A percentile compares a stretch with the other conserved stretches of the same genome.
phyloP scores from a whole-genome alignment of 2,113 vertebrate species.

The Scatophagus argus region DNA sequence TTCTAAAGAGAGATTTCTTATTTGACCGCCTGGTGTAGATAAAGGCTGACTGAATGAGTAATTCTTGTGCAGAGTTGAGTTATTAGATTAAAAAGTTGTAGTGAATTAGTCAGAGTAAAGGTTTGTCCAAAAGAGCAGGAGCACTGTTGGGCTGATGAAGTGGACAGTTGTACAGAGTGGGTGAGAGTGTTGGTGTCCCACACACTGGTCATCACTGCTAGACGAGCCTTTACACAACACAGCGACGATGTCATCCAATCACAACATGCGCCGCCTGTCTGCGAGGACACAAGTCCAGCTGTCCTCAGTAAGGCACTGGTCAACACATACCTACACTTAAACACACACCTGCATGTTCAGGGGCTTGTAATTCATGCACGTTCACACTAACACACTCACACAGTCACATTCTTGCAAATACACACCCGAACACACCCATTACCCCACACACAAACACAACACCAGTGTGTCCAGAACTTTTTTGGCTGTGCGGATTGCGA shows the following conservation, averaged over 20 bases:
- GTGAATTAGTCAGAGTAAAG: slow-evolving; percentile 4
- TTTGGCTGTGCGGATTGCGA: slow-evolving; percentile 58
- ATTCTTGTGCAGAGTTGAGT: background rate
- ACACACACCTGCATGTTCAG: slow-evolving; percentile 21
- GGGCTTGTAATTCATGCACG: slow-evolving; percentile 19
- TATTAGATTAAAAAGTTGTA: background rate
- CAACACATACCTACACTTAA: slow-evolving; percentile 12
- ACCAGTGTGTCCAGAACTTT: slow-evolving; percentile 58
- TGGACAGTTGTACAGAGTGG: slow-evolving; percentile 40
- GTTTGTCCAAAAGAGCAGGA: background rate
- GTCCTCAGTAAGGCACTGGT: slow-evolving; percentile 44
- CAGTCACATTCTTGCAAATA: slow-evolving; percentile 48
- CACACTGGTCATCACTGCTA: slow-evolving; percentile 38
- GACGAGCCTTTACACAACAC: slow-evolving; percentile 49
- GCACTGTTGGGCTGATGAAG: slow-evolving; percentile 18
- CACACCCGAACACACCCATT: slow-evolving; percentile 62
- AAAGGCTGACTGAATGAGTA: background rate
- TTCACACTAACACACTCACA: slow-evolving; percentile 39
- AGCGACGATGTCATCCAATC: slow-evolving; percentile 53
- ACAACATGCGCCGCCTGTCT: slow-evolving; percentile 52
- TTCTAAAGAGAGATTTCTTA: background rate
- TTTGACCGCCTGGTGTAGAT: background rate
- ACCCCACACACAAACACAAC: slow-evolving; percentile 59
- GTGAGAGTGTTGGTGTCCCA: slow-evolving; percentile 38
- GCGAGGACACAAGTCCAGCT: slow-evolving; percentile 64